These are phyloP conservation scores for Scopus umbretta DNA, from an alignment of 2,113 vertebrate genomes.

Conservation along the genomic window DNA sequence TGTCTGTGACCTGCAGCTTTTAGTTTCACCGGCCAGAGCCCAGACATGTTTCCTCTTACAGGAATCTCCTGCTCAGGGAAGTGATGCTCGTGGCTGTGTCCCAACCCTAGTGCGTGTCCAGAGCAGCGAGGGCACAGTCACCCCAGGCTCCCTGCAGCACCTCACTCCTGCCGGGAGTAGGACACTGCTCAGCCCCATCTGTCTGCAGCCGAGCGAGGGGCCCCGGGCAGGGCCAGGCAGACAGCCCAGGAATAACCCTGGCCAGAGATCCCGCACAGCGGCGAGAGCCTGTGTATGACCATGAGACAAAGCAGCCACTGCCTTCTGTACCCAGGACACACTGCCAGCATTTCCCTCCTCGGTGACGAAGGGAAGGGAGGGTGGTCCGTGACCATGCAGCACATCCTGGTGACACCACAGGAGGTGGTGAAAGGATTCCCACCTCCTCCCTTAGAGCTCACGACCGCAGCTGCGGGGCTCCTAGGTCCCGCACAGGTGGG, in stretches of 20 bases:
- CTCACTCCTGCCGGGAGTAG: no score
- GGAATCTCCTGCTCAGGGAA: neutral
- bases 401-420: neutral
- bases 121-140: neutral
- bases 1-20: neutral
- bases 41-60: fast-evolving
- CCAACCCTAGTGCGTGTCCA: fast-evolving
- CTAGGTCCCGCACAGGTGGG: neutral
- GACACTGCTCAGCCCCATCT: neutral
- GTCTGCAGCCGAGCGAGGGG: neutral
- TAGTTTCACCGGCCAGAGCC: neutral
- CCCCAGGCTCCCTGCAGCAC: neutral
- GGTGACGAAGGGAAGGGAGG: neutral
- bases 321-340: neutral
- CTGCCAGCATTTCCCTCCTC: neutral
- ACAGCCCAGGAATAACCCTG: neutral
- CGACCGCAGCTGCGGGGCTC: neutral
- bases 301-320: neutral
- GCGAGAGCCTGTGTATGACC: neutral
- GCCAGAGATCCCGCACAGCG: fast-evolving
- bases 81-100: neutral
- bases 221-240: no score
- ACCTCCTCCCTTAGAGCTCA: neutral
- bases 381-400: neutral
- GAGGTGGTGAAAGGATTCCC: neutral